These are phyloP conservation scores for Aphrocallistes beatrix DNA, from an alignment of 37 sponge, comb jelly and placozoan species.

Conservation along the genomic window DNA sequence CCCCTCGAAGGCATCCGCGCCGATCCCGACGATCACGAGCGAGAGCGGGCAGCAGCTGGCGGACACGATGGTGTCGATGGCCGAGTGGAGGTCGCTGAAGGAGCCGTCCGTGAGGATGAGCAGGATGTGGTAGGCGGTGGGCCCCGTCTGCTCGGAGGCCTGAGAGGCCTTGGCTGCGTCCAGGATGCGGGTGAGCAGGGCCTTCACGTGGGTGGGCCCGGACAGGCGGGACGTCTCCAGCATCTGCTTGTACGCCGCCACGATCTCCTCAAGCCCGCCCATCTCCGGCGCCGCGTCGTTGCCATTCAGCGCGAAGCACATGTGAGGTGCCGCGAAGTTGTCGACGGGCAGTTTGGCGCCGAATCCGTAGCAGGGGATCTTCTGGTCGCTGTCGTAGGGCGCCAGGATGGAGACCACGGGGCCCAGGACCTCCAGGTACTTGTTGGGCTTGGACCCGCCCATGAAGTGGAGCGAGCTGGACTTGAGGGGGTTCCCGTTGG, in stretches of 20 bases:
- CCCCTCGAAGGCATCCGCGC: neutral
- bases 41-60: neutral
- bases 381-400: neutral
- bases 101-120: neutral
- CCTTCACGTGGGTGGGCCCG: neutral
- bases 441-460: neutral
- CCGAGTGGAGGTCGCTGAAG: neutral
- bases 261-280: neutral
- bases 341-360: neutral
- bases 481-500: slow-evolving; percentile 3
- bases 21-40: neutral
- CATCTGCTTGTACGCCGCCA: neutral
- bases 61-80: neutral
- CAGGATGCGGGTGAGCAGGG: neutral
- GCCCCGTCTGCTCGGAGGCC: neutral
- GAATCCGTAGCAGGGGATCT: neutral
- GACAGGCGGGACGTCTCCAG: neutral
- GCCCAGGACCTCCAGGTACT: neutral
- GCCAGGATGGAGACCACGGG: neutral
- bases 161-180: neutral
- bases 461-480: neutral
- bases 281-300: neutral
- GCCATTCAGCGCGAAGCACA: neutral
- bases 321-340: slow-evolving; percentile 2
- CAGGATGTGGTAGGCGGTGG: neutral